A percentile compares a stretch with the other conserved stretches of the same genome.
Evolutionary conservation across 2,113 vertebrate species (phyloP).

Genomic region (Misgurnus anguillicaudatus): DNA sequence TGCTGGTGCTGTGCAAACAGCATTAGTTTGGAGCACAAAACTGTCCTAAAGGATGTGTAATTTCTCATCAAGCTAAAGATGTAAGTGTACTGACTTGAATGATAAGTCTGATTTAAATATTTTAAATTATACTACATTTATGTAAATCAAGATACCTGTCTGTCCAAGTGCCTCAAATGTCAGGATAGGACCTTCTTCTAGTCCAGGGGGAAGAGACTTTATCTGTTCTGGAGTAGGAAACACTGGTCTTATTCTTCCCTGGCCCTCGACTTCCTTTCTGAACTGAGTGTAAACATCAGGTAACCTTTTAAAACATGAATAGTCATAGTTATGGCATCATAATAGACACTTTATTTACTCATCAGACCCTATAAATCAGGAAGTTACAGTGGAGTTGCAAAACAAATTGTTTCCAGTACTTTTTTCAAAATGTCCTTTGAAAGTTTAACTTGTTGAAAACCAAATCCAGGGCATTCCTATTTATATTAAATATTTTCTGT

Average conservation of each 20-base stretch:
- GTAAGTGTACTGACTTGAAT: too few relatives aligned
- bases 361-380: neutral
- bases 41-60: neutral
- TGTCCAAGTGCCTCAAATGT: constrained; percentile 72
- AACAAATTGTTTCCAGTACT: neutral
- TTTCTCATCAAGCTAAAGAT: neutral
- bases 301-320: constrained; percentile 63
- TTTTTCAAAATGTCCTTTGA: neutral
- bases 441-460: neutral
- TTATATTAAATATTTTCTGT: too few relatives aligned
- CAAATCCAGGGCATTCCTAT: too few relatives aligned
- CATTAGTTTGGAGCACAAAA: neutral
- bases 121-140: neutral
- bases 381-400: neutral
- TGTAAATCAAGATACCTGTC: constrained; percentile 62
- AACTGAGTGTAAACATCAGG: constrained; percentile 84
- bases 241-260: constrained; percentile 69
- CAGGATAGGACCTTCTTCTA: constrained; percentile 77
- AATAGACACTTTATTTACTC: neutral
- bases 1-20: too few relatives aligned
- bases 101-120: neutral
- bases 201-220: constrained; percentile 70
- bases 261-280: constrained; percentile 73
- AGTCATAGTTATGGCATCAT: neutral
- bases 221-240: constrained; percentile 66